Evolutionary conservation across 2,888 invertebrate genomes (phyloP).

Genomic region (Lypha dubia): DNA sequence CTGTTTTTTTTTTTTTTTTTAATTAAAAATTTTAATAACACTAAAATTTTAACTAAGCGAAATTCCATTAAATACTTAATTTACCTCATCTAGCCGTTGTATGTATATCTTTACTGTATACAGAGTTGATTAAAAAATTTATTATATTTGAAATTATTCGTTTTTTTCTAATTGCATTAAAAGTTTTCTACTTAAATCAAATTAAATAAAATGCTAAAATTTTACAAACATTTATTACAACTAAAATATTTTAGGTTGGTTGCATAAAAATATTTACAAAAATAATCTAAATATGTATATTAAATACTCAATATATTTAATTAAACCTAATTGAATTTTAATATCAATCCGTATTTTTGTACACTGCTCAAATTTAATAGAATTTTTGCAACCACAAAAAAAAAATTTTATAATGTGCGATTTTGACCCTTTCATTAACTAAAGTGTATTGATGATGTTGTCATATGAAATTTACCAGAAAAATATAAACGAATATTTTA

Average conservation of each 20-base stretch:
- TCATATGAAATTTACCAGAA: slow-evolving; percentile 39
- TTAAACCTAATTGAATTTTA: slow-evolving; percentile 24
- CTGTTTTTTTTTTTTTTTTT: too few species aligned
- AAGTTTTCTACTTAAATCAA: too few species aligned
- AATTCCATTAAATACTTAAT: too few species aligned
- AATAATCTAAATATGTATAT: neutral
- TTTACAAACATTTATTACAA: neutral
- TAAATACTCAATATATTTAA: neutral
- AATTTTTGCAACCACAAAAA: neutral
- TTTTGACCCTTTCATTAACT: neutral
- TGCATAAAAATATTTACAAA: neutral
- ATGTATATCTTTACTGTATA: too few species aligned
- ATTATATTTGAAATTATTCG: too few species aligned
- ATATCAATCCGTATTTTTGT: slow-evolving; percentile 15
- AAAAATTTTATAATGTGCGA: slow-evolving; percentile 6
- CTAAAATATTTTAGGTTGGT: neutral
- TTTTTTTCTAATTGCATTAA: too few species aligned
- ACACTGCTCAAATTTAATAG: neutral
- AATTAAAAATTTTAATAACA: too few species aligned
- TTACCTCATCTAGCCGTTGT: too few species aligned
- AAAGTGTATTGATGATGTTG: slow-evolving; percentile 6
- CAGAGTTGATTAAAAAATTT: too few species aligned
- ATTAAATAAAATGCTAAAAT: neutral
- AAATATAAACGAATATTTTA: neutral
- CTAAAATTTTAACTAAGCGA: too few species aligned